Conservation (phyloP, 1,140 invertebrate species). For the Scaptomyza pallida region DNA sequence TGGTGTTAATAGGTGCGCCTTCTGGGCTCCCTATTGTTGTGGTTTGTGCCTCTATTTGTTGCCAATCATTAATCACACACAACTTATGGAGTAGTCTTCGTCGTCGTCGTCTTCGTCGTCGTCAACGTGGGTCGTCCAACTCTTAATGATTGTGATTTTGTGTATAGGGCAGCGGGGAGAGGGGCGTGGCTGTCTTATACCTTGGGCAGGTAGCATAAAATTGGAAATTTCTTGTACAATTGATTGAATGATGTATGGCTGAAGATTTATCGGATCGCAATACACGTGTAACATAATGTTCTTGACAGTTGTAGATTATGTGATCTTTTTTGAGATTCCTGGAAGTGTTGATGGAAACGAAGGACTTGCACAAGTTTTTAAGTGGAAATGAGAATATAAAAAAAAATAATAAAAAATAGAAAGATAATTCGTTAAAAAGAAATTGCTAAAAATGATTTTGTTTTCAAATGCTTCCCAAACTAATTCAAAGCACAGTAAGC, state of each 20-base stretch:
- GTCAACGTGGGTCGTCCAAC: slow-evolving; percentile 43
- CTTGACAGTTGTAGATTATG: slow-evolving; percentile 36
- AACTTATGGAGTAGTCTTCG: slow-evolving; percentile 36
- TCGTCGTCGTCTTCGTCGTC: slow-evolving; percentile 9
- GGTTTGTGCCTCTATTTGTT: slow-evolving; percentile 61
- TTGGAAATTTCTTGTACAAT: slow-evolving; percentile 34
- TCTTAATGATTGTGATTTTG: slow-evolving; percentile 54
- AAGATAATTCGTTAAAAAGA: not conserved
- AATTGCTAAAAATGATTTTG: not conserved
- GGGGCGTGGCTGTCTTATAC: slow-evolving; percentile 30
- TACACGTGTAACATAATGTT: slow-evolving; percentile 60
- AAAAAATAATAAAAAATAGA: not conserved
- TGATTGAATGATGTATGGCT: slow-evolving; percentile 62
- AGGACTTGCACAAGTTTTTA: not conserved
- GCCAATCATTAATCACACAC: slow-evolving; percentile 69
- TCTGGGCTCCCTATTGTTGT: slow-evolving; percentile 61
- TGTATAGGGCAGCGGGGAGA: slow-evolving; percentile 1
- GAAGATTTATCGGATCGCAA: slow-evolving; percentile 19
- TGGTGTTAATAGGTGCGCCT: slow-evolving; percentile 78
- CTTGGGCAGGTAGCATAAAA: slow-evolving; percentile 55
- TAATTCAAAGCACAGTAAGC: no score
- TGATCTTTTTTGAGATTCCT: slow-evolving; percentile 30
- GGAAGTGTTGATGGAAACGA: slow-evolving; percentile 11
- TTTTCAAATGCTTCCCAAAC: no score
- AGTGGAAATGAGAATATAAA: no score